Evolutionary conservation across 1,140 invertebrate species (phyloP), one percentile per base, ranked within the genome.

Genomic region (Anadara kagoshimensis): DNA sequence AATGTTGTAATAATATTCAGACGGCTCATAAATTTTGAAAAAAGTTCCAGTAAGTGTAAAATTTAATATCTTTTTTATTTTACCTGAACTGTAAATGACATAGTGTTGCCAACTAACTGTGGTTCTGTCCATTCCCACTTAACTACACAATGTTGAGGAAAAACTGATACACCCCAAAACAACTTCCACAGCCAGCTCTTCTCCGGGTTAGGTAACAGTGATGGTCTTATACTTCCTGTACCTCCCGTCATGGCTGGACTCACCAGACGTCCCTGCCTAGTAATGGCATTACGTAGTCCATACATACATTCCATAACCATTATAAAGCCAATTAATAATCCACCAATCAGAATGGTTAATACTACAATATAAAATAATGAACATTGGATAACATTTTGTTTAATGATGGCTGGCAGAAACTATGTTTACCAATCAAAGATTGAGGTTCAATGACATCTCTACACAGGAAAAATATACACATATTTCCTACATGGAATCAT

Each of bases 61-160:
- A 36, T 36, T 3, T 36, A 2, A 36, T 36, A 36, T 36, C 29
- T 36, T 36, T 36, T 3, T 7, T 36, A 36, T 36, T 36, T 88
- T 89, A 94, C 93, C 90, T 93, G 91, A 24, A 97, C 93, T 65
- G 93, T 94, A 88, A 97, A 97, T 82, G 94, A 95, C 91, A 96
- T 94, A 5, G 95, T 96, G 86, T 94, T 94, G 14, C 96, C 96
- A 0, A 98, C 96, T 14, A 93, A 90, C 72, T 94, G 92, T 18
- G 95, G 95, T 86, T 97, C 95, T 62, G 93, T 91, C 96, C 96
- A 98, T 78, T 96, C 93, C 87, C 94, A 94, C 74, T 92, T 91
- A 57, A 96, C 94, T 82, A 93, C 93, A 87, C 95, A 97, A 85
- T 95, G 96, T 64, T 94, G 93, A 24, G 96, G 81, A 14, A 79